phyloP scores from a whole-genome alignment of 2,888 invertebrate genomes.

The Idaea biselata region DNA sequence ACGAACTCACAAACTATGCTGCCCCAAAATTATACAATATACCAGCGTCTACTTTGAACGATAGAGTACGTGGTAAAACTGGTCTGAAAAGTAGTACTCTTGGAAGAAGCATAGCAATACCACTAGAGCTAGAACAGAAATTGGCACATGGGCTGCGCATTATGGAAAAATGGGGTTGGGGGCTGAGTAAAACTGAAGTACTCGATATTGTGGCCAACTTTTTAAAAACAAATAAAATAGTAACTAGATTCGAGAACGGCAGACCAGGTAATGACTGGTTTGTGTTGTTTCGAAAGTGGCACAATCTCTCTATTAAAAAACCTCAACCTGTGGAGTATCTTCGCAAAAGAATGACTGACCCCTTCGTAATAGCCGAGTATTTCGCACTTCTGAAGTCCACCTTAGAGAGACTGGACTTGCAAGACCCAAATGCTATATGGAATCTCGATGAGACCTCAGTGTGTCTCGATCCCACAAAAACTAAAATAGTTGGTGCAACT shows the following conservation, averaged over 20 bases:
- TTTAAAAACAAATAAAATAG: conserved; percentile 12
- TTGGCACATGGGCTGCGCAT: conserved; percentile 18
- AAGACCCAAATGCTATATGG: not conserved
- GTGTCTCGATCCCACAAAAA: conserved; percentile 2
- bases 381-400: conserved; percentile 14
- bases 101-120: conserved; percentile 20
- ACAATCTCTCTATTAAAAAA: conserved; percentile 30
- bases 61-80: not conserved
- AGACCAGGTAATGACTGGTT: conserved; percentile 28
- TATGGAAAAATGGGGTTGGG: conserved; percentile 25
- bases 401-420: too few relatives aligned
- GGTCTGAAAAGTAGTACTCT: conserved; percentile 7
- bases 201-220: conserved; percentile 21
- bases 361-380: conserved; percentile 20
- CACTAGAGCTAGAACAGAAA: conserved; percentile 15
- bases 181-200: conserved; percentile 23
- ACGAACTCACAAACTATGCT: not conserved
- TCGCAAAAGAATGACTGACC: conserved; percentile 21
- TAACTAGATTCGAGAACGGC: not conserved
- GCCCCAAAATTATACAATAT: not conserved
- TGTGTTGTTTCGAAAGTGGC: conserved; percentile 22
- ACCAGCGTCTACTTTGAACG: not conserved
- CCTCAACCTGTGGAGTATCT: conserved; percentile 29
- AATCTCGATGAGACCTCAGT: conserved; percentile 7
- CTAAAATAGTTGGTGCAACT: conserved; percentile 5